Evolutionary conservation across 2,113 vertebrate species (phyloP).

Genomic region (Suncus etruscus): DNA sequence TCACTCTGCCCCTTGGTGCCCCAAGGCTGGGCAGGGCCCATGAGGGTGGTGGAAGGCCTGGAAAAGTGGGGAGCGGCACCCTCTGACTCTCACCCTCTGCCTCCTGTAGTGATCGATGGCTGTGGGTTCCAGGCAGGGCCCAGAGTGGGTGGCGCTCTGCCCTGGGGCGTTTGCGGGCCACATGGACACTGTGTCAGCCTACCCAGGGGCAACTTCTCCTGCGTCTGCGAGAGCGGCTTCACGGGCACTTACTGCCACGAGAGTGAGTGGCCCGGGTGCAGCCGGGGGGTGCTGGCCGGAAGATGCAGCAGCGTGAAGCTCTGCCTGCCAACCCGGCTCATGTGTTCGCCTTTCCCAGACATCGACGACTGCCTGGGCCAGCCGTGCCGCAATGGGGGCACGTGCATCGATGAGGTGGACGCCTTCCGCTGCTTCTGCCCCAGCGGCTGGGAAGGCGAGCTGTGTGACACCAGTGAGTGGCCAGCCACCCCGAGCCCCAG

Average conservation of each 20-base stretch:
- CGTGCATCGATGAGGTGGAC: conserved; percentile 95
- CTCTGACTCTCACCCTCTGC: not conserved
- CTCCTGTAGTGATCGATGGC: conserved; percentile 93
- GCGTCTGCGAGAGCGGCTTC: conserved; percentile 95
- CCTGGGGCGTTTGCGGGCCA: conserved; percentile 94
- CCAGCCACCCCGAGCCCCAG: not conserved
- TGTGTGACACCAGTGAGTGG: conserved; percentile 95
- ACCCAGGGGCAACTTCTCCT: conserved; percentile 96
- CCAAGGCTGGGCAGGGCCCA: not conserved
- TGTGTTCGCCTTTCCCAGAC: conserved; percentile 84
- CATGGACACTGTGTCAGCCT: conserved; percentile 95
- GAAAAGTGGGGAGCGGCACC: conserved; percentile 61
- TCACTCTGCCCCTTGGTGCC: too few relatives aligned
- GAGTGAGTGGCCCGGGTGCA: conserved; percentile 89
- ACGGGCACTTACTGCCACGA: conserved; percentile 97
- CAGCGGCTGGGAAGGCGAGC: conserved; percentile 94
- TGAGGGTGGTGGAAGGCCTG: conserved; percentile 78
- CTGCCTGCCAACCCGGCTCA: not conserved
- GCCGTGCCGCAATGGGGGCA: conserved; percentile 95
- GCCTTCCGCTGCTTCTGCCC: conserved; percentile 95
- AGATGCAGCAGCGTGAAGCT: too few relatives aligned
- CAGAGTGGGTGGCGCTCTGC: conserved; percentile 89
- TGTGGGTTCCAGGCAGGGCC: conserved; percentile 93
- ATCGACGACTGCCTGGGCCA: conserved; percentile 94
- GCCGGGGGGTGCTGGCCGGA: too few relatives aligned